Evolutionary conservation across 1,140 invertebrate genomes (phyloP), one percentile per base, ranked within the genome.

Genomic region (Papilio glaucus): DNA sequence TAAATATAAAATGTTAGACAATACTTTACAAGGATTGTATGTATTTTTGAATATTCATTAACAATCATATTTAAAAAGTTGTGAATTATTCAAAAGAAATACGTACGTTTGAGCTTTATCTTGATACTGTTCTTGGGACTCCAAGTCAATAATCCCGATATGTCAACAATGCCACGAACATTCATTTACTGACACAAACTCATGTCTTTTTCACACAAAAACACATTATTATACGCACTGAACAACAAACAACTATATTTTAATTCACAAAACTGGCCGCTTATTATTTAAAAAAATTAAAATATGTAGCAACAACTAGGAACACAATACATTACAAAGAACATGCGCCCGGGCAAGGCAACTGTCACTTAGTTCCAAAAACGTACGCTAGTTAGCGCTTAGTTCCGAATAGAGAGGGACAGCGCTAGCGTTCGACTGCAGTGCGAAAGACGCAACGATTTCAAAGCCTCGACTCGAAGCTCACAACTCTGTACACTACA

Each of bases 61-160:
- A n/a, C n/a, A n/a, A n/a, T 49, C 21, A 21, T 21, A 9, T 10
- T 21, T 42, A 42, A 38, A 62, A 41, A 49, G n/a, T n/a, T 67
- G 33, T 67, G n/a, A 65, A 63, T 15, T 15, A 73, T 68, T 42
- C 65, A 73, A 42, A 74, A 75, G 41, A 57, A 75, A n/a, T 75
- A 91, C 90, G 63, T 89, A 92, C 90, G 89, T 90, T 92, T 92
- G 26, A 92, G 86, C 80, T 91, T 92, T 87, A 92, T 92, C 83
- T 91, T 92, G 88, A 92, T 85, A 82, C 76, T 90, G 77, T 88
- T 89, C 83, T 89, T 92, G 24, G 89, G 89, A 79, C 86, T 92
- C 90, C 89, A 92, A 85, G 88, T 87, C 75, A 90, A 89, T 81
- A 92, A 85, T 81, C 89, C 89, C 72, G 82, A 83, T 81, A 91